Evolutionary conservation across 2,888 invertebrate species (phyloP).

Genomic region (Andricus quercusramuli): DNA sequence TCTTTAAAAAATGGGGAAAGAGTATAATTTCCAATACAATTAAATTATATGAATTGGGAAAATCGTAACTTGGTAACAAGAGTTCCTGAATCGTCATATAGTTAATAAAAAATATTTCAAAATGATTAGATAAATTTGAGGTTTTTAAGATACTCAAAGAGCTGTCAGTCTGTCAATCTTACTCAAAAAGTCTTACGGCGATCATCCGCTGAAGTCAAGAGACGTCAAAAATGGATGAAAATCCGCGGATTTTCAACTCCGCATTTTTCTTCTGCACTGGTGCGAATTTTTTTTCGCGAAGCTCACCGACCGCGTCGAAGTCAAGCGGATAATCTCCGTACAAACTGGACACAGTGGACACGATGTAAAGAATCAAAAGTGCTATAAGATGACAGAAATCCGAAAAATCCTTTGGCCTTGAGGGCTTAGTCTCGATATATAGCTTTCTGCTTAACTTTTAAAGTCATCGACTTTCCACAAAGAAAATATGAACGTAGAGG

Average conservation of each 20-base stretch:
- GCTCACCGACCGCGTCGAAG: slow-evolving; percentile 31
- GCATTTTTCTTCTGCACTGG: slow-evolving; percentile 24
- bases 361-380: slow-evolving; percentile 38
- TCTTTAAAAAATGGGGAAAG: no score
- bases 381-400: slow-evolving; percentile 40
- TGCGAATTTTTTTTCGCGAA: slow-evolving; percentile 29
- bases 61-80: not conserved
- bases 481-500: not conserved
- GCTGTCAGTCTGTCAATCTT: not conserved
- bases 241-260: slow-evolving; percentile 46
- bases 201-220: slow-evolving; percentile 44
- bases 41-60: not conserved
- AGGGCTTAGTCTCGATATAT: slow-evolving; percentile 12
- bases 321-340: slow-evolving; percentile 50
- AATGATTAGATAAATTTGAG: no score
- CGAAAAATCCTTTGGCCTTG: slow-evolving; percentile 24
- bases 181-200: slow-evolving; percentile 53
- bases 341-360: slow-evolving; percentile 22
- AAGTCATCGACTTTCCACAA: slow-evolving; percentile 36
- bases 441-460: slow-evolving; percentile 7
- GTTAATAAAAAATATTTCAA: no score
- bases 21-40: no score
- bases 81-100: not conserved
- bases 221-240: slow-evolving; percentile 44
- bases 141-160: not conserved